phyloP scores from a whole-genome alignment of 1,140 invertebrate species.

The Zaprionus ghesquierei region DNA sequence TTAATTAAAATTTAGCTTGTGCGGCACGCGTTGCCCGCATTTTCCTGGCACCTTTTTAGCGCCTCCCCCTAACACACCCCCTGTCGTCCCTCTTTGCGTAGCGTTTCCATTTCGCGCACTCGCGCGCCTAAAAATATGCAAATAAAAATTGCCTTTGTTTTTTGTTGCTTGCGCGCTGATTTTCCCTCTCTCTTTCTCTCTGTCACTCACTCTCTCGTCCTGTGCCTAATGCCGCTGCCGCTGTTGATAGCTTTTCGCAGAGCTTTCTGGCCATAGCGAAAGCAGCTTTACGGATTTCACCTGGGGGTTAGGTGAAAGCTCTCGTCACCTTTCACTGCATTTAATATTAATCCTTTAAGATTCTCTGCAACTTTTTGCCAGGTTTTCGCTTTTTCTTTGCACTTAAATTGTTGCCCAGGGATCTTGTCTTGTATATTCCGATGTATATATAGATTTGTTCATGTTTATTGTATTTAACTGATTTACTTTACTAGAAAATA shows the following conservation, averaged over 20 bases:
- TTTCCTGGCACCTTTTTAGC: background rate
- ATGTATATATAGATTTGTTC: no score
- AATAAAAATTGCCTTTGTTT: conserved; percentile 58
- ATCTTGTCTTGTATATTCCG: background rate
- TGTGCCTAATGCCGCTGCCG: background rate
- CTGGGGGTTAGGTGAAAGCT: conserved; percentile 5
- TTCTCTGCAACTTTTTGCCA: background rate
- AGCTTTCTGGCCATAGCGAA: background rate
- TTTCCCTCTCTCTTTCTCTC: background rate
- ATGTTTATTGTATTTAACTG: background rate
- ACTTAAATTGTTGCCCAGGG: background rate
- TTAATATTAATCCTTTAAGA: conserved; percentile 23
- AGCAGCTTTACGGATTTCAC: conserved; percentile 21
- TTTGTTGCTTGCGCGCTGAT: background rate
- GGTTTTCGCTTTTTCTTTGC: background rate
- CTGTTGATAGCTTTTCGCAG: background rate
- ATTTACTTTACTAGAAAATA: background rate
- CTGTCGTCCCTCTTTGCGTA: background rate
- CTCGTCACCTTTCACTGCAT: conserved; percentile 23
- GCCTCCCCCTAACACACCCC: background rate
- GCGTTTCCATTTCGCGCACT: conserved; percentile 53
- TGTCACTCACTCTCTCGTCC: background rate
- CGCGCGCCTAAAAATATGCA: conserved; percentile 73
- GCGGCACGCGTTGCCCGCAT: conserved; percentile 17
- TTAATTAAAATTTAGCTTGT: conserved; percentile 70